Conservation (phyloP, 2,113 vertebrate genomes). For the Otis tarda region DNA sequence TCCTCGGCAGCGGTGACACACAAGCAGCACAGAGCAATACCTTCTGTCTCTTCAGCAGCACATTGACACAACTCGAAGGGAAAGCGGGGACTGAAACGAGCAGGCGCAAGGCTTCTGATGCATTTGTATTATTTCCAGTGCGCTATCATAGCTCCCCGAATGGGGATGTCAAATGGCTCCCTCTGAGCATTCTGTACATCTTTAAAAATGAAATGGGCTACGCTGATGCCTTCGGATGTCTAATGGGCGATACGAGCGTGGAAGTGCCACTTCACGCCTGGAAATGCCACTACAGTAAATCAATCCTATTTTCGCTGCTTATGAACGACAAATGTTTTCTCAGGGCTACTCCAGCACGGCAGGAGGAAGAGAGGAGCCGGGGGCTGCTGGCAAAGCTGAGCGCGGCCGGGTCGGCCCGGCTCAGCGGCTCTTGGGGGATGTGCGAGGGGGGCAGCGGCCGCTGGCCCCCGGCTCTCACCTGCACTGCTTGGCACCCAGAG, state of each 20-base stretch:
- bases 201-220: conserved; percentile 13
- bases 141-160: not conserved
- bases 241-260: conserved; percentile 14
- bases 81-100: not conserved
- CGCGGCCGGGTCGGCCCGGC: fast-evolving
- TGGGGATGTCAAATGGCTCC: conserved; percentile 23
- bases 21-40: not conserved
- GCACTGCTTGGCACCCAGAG: not conserved
- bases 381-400: not conserved
- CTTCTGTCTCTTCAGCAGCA: not conserved
- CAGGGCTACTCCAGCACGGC: not conserved
- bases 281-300: not conserved
- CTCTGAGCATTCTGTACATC: not conserved
- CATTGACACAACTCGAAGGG: not conserved
- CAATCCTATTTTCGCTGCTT: not conserved
- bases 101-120: not conserved
- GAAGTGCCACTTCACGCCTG: conserved; percentile 30
- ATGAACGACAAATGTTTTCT: not conserved
- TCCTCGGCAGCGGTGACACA: not conserved
- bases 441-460: not conserved
- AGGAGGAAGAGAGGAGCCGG: not conserved
- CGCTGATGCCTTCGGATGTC: conserved; percentile 34
- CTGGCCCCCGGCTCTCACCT: fast-evolving
- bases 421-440: too few relatives aligned
- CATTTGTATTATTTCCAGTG: not conserved